Base-by-base conservation (phyloP, 2,797 vertebrate genomes). In the Anisognathus igniventris region DNA sequence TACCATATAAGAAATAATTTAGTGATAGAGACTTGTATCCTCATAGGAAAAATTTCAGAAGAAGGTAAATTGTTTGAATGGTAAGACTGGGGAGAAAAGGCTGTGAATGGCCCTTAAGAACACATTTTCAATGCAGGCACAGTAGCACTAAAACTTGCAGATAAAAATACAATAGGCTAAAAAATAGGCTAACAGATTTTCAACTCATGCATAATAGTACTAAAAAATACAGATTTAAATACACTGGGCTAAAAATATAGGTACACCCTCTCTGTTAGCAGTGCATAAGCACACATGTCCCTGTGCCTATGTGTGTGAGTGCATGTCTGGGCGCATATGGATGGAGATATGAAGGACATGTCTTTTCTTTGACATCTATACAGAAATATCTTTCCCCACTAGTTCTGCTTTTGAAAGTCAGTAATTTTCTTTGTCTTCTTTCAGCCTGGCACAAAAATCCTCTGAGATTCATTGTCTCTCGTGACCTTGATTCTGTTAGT, bases 401-500 rank as follows among this genome's bases (percentile, higher is more conserved):
- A 80, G 56, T 35, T 81, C 40, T 88, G 40, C 39, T 91, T 86
- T 42, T 48, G 23, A 65, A 88, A 91, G 42, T 40, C 51, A 40
- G 61, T 66, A 58, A 71, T 74, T 81, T 77, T 75, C 72, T 95
- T 85, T 79, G 60, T 78, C 44, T 65, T 61, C 37, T 61, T 40
- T 65, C 60, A 93, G 58, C 22, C 23, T 2, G 14, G 12, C 21
- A 47, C 16, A 72, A 92, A 94, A 87, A 68, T 88, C 72, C 39
- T 75, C 48, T 33, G 73, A 91, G 65, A 94, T 67, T 62, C 44
- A 45, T 76, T 86, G 66, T 66, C 72, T 44, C 18, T 57, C 53
- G 28, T 88, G 93, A 88, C 87, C 84, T 90, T 94, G 92, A 95
- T 92, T 94, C 79, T 91, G 45, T 61, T 71, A 92, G 80, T 42